Conservation (phyloP, 1,140 invertebrate genomes). For the Luehdorfia chinensis region DNA sequence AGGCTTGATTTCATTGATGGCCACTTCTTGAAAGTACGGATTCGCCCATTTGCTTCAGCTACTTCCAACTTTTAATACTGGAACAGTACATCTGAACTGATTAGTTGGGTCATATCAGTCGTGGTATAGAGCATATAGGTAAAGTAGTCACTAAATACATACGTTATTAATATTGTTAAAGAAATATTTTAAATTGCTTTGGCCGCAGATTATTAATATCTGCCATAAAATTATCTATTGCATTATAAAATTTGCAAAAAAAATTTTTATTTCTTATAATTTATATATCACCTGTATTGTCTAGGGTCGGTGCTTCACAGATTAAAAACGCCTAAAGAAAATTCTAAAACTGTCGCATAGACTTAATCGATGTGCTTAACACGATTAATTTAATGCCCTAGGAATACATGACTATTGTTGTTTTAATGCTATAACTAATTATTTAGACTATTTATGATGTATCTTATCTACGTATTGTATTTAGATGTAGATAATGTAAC, state of each 20-base stretch:
- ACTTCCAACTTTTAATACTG: too few species aligned
- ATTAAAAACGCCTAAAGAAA: not conserved
- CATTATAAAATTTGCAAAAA: conserved; percentile 13
- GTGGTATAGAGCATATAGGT: conserved; percentile 36
- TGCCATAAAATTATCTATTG: not conserved
- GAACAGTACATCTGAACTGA: conserved; percentile 22
- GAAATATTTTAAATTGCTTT: too few species aligned
- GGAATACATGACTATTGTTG: conserved; percentile 19
- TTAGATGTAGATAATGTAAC: conserved; percentile 50
- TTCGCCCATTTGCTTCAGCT: too few species aligned
- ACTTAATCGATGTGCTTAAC: not conserved
- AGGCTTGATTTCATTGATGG: too few species aligned
- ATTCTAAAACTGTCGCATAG: not conserved
- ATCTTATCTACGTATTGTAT: conserved; percentile 28
- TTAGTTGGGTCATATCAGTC: conserved; percentile 40
- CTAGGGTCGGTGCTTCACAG: not conserved
- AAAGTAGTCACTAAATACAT: conserved; percentile 14
- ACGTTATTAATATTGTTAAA: not conserved
- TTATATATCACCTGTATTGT: not conserved
- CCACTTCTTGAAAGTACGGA: not conserved
- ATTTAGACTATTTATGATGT: conserved; percentile 19
- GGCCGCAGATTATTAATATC: not conserved
- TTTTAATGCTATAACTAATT: conserved; percentile 3
- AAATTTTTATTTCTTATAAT: too few species aligned
- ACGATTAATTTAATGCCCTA: conserved; percentile 14